phyloP scores from a whole-genome alignment of 1,140 invertebrate species.

The Zaprionus inermis region DNA sequence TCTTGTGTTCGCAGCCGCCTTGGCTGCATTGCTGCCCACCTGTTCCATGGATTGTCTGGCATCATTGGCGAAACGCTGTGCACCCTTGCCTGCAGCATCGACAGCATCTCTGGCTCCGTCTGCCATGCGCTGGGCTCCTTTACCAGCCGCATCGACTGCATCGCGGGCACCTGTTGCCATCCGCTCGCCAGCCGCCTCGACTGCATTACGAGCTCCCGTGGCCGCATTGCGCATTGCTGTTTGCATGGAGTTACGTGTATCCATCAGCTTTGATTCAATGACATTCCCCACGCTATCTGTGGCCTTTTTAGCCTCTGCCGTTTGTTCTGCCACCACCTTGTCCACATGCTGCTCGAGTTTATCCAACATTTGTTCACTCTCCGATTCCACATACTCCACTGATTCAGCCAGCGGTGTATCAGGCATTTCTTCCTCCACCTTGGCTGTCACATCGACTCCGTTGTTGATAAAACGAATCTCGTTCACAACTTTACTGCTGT shows the following conservation, averaged over 20 bases:
- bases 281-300: conserved; percentile 30
- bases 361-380: conserved; percentile 58
- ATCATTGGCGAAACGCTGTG: conserved; percentile 54
- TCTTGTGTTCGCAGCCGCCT: conserved; percentile 61
- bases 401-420: conserved; percentile 58
- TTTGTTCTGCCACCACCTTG: conserved; percentile 37
- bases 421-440: conserved; percentile 67
- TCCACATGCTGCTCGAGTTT: conserved; percentile 59
- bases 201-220: conserved; percentile 61
- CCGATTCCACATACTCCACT: conserved; percentile 64
- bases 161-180: conserved; percentile 65
- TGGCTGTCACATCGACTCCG: conserved; percentile 80
- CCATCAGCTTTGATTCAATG: conserved; percentile 45
- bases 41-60: conserved; percentile 61
- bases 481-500: conserved; percentile 74
- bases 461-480: conserved; percentile 83
- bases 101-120: conserved; percentile 50
- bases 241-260: conserved; percentile 49
- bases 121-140: conserved; percentile 40
- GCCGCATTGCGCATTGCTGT: conserved; percentile 61
- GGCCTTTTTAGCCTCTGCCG: conserved; percentile 23
- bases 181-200: conserved; percentile 69
- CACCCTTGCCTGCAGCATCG: conserved; percentile 53
- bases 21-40: conserved; percentile 60
- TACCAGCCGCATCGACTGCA: conserved; percentile 63